Percentiles rank a stretch among this genome's conserved stretches.
These are phyloP conservation scores for Leptinotarsa undecemlineata DNA, from an alignment of 1,140 invertebrate genomes.

Conservation along the genomic window DNA sequence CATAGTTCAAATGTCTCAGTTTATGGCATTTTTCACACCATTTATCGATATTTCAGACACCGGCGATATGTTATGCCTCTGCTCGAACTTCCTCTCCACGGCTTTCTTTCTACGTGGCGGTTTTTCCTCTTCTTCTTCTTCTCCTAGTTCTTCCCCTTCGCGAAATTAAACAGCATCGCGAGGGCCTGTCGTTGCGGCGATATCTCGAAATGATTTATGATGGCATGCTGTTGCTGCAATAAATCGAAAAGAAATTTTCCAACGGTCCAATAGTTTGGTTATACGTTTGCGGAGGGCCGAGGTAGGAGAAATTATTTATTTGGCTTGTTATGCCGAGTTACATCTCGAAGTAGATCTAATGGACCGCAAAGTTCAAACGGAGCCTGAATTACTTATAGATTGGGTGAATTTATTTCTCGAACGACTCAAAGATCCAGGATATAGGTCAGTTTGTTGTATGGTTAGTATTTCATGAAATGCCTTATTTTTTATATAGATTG, in stretches of 20 bases:
- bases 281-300: neutral
- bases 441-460: no score
- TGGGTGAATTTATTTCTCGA: neutral
- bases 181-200: constrained; percentile 40
- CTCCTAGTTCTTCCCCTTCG: neutral
- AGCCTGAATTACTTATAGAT: neutral
- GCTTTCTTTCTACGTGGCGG: neutral
- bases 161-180: constrained; percentile 16
- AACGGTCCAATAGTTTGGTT: constrained; percentile 33
- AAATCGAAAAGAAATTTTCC: constrained; percentile 47
- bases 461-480: no score
- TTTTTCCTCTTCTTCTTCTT: neutral
- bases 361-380: neutral
- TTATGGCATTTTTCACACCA: constrained; percentile 42
- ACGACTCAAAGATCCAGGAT: no score
- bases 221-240: constrained; percentile 47
- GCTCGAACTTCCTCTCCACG: constrained; percentile 1
- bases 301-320: neutral
- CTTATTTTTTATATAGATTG: no score
- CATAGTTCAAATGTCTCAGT: constrained; percentile 32
- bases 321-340: neutral
- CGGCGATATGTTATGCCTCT: constrained; percentile 33
- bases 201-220: constrained; percentile 50
- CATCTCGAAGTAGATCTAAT: constrained; percentile 1
- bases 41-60: constrained; percentile 41